A percentile compares a stretch with the other conserved stretches of the same genome.
Conservation (phyloP, 2,113 vertebrate genomes). For the Rhinoderma darwinii region DNA sequence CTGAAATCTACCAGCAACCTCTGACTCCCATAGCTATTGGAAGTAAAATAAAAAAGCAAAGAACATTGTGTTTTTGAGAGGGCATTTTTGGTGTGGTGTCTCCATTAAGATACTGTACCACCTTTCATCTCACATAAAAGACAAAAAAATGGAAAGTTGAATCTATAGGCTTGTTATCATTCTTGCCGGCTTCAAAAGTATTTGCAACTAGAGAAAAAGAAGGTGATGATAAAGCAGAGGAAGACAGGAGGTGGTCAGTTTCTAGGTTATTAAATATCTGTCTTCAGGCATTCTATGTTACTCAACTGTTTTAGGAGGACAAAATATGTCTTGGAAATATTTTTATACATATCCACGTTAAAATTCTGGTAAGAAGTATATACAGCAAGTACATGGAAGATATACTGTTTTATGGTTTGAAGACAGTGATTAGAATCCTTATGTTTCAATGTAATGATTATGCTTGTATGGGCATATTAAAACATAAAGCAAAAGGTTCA, state of each 20-base stretch:
- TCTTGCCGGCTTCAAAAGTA: slow-evolving; percentile 3
- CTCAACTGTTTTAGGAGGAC: not conserved
- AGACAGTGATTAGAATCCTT: not conserved
- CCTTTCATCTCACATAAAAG: slow-evolving; percentile 16
- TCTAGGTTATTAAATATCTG: not conserved
- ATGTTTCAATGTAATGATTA: not conserved
- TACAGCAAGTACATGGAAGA: too few species aligned
- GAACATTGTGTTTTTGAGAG: not conserved
- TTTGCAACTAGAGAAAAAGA: not conserved
- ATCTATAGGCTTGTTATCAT: not conserved
- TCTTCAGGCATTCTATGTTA: not conserved
- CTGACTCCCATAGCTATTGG: not conserved
- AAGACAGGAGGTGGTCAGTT: not conserved
- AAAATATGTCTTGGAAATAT: not conserved
- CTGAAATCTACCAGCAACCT: not conserved
- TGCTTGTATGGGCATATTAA: not conserved
- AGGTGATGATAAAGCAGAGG: not conserved
- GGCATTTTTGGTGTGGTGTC: not conserved
- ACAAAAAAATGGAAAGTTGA: not conserved
- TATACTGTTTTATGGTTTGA: too few species aligned
- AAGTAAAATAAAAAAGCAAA: not conserved
- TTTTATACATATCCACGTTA: not conserved
- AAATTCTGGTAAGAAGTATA: not conserved
- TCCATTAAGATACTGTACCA: not conserved
- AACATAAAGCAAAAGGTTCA: not conserved